A percentile compares a stretch with the other conserved stretches of the same genome.
These are phyloP conservation scores for Meiosimyza decipiens DNA, from an alignment of 2,888 invertebrate species.

Conservation along the genomic window DNA sequence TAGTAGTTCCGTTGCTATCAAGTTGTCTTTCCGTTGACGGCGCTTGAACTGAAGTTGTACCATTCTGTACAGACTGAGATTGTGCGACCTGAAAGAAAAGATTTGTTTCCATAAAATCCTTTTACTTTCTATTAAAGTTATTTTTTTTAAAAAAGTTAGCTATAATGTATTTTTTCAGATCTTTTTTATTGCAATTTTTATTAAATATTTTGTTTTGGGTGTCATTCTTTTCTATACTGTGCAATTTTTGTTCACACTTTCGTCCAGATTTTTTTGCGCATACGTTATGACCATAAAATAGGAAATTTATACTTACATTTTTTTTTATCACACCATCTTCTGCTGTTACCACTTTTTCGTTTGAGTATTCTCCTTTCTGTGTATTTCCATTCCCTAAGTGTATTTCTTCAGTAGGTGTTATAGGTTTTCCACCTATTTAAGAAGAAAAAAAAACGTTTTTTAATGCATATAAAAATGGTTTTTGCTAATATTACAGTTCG, in stretches of 20 bases:
- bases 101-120: not conserved
- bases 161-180: no score
- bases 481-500: not conserved
- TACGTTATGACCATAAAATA: not conserved
- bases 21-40: slow-evolving; percentile 49
- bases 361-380: slow-evolving; percentile 59
- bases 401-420: slow-evolving; percentile 67
- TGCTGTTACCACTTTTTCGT: slow-evolving; percentile 53
- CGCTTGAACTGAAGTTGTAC: slow-evolving; percentile 65
- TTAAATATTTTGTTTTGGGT: no score
- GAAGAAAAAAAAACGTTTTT: no score
- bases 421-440: slow-evolving; percentile 64
- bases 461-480: not conserved
- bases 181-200: not conserved
- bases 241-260: no score
- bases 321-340: slow-evolving; percentile 62
- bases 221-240: no score
- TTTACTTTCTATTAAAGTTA: no score
- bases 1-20: slow-evolving; percentile 59
- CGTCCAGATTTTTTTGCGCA: no score
- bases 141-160: no score
- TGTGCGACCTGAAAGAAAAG: slow-evolving; percentile 59
- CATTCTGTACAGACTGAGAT: slow-evolving; percentile 67
- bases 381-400: slow-evolving; percentile 64
- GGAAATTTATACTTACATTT: slow-evolving; percentile 57